Evolutionary conservation across 2,113 vertebrate genomes (phyloP).

Genomic region (Clarias batrachus): DNA sequence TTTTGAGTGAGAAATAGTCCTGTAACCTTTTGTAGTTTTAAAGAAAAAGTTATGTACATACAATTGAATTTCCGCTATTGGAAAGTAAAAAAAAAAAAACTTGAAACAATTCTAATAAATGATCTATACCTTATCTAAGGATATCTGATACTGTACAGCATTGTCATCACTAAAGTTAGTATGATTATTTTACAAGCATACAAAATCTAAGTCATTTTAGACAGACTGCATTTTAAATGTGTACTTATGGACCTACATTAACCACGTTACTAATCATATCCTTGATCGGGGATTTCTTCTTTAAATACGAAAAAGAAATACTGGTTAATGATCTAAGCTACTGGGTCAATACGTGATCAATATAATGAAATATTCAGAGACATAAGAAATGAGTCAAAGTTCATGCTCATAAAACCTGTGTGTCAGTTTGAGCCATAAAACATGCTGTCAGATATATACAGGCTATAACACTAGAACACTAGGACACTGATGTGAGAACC

Average conservation of each 20-base stretch:
- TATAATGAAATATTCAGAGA: not conserved
- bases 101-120: no score
- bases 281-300: not conserved
- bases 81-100: no score
- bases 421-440: constrained; percentile 1
- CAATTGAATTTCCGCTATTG: no score
- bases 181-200: not conserved
- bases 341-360: not conserved
- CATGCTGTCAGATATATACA: not conserved
- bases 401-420: constrained; percentile 11
- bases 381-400: not conserved
- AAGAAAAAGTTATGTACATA: no score
- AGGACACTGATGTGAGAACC: not conserved
- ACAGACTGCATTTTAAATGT: not conserved
- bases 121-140: no score
- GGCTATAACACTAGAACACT: not conserved
- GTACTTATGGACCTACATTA: not conserved
- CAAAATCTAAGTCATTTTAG: not conserved
- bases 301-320: not conserved
- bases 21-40: no score
- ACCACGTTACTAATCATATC: not conserved
- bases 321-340: not conserved
- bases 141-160: not conserved
- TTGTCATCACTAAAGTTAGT: not conserved
- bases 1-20: no score